Conservation (phyloP, 2,113 vertebrate genomes). For the Epinephelus fuscoguttatus region DNA sequence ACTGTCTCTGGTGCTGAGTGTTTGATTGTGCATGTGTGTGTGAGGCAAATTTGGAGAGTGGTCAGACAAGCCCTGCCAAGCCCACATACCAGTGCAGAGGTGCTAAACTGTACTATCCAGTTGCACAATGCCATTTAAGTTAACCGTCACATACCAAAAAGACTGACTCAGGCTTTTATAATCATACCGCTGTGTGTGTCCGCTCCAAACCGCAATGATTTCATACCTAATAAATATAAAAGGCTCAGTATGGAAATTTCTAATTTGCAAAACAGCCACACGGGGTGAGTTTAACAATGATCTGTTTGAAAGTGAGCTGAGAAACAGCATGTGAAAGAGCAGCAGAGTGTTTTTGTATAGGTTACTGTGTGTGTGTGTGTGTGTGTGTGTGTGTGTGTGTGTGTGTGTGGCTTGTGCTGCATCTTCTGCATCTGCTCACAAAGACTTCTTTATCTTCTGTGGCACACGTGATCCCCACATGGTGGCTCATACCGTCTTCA, state of each 20-base stretch:
- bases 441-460: constrained; percentile 73
- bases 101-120: constrained; percentile 63
- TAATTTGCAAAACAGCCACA: constrained; percentile 19
- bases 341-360: constrained; percentile 17
- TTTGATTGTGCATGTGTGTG: not conserved
- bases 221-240: constrained; percentile 24
- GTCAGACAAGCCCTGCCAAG: constrained; percentile 70
- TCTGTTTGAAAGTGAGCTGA: constrained; percentile 8
- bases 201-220: constrained; percentile 1
- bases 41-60: constrained; percentile 9
- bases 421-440: constrained; percentile 77
- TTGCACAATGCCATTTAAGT: constrained; percentile 65
- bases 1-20: not conserved
- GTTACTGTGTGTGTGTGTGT: constrained; percentile 6
- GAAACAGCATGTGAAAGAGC: not conserved
- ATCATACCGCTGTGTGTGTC: constrained; percentile 15
- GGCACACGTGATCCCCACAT: constrained; percentile 78
- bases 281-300: not conserved
- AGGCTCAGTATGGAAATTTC: not conserved
- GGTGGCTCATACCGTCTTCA: constrained; percentile 57
- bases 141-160: constrained; percentile 62
- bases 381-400: not conserved
- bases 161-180: constrained; percentile 53
- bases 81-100: constrained; percentile 71
- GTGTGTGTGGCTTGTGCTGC: not conserved